Percentiles rank a stretch among this genome's conserved stretches.
These are phyloP conservation scores for Chionodraco myersi DNA, from an alignment of 2,113 vertebrate genomes.

Conservation along the genomic window DNA sequence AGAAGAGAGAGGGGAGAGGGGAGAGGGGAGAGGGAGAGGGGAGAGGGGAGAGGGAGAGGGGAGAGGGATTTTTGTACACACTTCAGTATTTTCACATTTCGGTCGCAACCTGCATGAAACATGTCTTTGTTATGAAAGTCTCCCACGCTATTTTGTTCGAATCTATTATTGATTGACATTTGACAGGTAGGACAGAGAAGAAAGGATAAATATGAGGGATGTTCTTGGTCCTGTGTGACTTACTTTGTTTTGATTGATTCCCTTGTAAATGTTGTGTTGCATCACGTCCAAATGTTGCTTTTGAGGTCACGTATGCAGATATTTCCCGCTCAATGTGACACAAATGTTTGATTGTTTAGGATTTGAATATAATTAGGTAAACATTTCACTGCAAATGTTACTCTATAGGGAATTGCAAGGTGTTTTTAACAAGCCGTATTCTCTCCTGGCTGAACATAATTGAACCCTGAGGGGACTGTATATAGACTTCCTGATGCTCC, in stretches of 20 bases:
- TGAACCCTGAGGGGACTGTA: constrained; percentile 12
- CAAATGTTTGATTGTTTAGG: neutral
- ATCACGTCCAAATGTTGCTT: neutral
- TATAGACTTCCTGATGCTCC: constrained; percentile 13
- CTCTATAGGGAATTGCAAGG: neutral
- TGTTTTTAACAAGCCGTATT: neutral
- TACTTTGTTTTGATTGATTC: constrained; percentile 3
- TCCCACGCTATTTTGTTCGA: neutral
- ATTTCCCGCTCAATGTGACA: neutral
- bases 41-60: no score
- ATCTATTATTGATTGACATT: constrained; percentile 14
- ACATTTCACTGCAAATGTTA: neutral
- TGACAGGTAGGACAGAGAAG: neutral
- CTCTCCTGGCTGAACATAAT: constrained; percentile 8
- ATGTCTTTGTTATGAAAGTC: neutral
- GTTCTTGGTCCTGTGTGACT: neutral
- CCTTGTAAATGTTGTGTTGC: neutral
- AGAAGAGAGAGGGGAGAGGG: neutral
- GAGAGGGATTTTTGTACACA: neutral
- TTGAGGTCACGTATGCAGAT: neutral
- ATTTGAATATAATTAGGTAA: neutral
- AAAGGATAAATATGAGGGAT: neutral
- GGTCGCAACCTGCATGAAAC: neutral
- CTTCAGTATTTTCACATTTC: constrained; percentile 1
- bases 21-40: no score